Percentiles rank a stretch among this genome's conserved stretches.
Evolutionary conservation across 1,140 invertebrate species (phyloP).

Genomic region (Whitmania pigra): DNA sequence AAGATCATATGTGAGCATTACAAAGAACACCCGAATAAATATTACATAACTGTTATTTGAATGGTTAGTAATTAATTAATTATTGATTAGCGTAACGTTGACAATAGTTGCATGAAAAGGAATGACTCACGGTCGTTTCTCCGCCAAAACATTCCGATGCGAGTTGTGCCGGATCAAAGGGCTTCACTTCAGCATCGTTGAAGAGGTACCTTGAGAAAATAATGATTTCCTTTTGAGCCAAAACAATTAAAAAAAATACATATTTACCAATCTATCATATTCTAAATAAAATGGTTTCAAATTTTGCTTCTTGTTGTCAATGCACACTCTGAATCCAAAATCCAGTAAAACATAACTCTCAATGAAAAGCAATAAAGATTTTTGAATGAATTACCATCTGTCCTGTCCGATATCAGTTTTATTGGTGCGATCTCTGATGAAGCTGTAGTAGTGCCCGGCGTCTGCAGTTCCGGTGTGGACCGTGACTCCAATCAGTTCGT

Average conservation of each 20-base stretch:
- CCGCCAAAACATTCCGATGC: slow-evolving; percentile 89
- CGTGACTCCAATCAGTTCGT: slow-evolving; percentile 85
- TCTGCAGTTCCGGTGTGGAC: slow-evolving; percentile 91
- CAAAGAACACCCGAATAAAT: slow-evolving; percentile 15
- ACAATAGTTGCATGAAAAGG: not conserved
- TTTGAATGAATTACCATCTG: slow-evolving; percentile 53
- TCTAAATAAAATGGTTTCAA: too few relatives aligned
- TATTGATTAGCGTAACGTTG: not conserved
- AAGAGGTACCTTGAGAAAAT: slow-evolving; percentile 57
- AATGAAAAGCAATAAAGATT: not conserved
- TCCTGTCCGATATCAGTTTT: slow-evolving; percentile 50
- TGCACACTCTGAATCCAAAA: not conserved
- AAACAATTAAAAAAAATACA: too few relatives aligned
- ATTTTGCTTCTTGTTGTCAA: too few relatives aligned
- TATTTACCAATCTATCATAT: too few relatives aligned
- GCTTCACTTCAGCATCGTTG: slow-evolving; percentile 90
- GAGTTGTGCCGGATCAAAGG: slow-evolving; percentile 83
- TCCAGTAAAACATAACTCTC: not conserved
- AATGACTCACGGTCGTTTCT: slow-evolving; percentile 67
- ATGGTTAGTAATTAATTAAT: not conserved
- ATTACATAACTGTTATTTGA: slow-evolving; percentile 12
- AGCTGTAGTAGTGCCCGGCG: slow-evolving; percentile 91
- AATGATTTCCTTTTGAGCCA: not conserved
- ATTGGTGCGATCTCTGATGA: slow-evolving; percentile 61
- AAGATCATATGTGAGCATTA: slow-evolving; percentile 31